These are phyloP conservation scores for Pristionchus arcanus DNA, from an alignment of 2,888 invertebrate genomes.

Conservation along the genomic window DNA sequence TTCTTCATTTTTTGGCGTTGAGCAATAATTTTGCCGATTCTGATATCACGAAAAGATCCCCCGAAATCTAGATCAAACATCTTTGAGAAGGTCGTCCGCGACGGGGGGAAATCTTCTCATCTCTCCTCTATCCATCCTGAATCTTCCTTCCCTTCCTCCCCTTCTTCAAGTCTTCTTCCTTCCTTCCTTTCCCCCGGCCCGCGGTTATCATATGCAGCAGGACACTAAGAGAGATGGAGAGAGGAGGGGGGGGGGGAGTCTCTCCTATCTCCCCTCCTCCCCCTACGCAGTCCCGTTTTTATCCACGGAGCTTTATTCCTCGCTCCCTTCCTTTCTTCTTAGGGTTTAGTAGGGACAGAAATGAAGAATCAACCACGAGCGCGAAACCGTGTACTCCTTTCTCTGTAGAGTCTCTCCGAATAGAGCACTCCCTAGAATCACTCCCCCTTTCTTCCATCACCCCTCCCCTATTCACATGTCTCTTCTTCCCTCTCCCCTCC, in stretches of 20 bases:
- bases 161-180: background rate
- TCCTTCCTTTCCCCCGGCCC: no score
- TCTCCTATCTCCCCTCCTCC: background rate
- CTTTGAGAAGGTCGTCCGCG: background rate
- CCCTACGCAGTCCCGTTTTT: slow-evolving; percentile 26
- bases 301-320: slow-evolving; percentile 50
- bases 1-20: no score
- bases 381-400: background rate
- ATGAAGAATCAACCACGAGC: background rate
- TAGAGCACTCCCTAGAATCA: background rate
- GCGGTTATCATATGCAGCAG: slow-evolving; percentile 47
- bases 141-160: background rate
- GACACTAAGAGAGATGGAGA: slow-evolving; percentile 31
- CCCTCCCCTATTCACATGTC: slow-evolving; percentile 3
- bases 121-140: background rate
- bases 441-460: background rate
- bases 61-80: background rate
- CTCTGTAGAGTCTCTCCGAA: background rate
- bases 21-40: no score
- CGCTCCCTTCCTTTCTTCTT: background rate
- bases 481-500: background rate
- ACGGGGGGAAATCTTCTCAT: background rate
- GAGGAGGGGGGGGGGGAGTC: slow-evolving; percentile 11
- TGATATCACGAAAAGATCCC: background rate
- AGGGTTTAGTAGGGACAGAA: slow-evolving; percentile 2